These are phyloP conservation scores for Thereva nobilitata DNA, from an alignment of 2,888 invertebrate genomes.

Conservation along the genomic window DNA sequence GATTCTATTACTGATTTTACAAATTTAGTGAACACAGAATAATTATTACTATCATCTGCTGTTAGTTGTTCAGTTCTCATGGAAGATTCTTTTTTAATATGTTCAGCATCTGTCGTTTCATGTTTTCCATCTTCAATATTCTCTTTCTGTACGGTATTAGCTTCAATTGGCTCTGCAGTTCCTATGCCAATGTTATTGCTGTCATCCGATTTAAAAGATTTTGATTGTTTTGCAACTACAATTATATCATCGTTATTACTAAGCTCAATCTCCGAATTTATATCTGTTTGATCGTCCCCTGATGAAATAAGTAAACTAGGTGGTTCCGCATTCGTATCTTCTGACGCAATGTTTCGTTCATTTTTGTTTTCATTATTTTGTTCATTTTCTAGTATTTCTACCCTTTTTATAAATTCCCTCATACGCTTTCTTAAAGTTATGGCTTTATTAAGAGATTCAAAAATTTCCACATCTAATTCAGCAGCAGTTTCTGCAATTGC, in stretches of 20 bases:
- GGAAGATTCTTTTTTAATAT: background rate
- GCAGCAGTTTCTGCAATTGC: background rate
- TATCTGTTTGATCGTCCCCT: slow-evolving; percentile 21
- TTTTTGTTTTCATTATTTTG: background rate
- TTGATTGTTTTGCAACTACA: slow-evolving; percentile 10
- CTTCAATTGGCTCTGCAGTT: slow-evolving; percentile 34
- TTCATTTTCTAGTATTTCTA: too few species aligned
- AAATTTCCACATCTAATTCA: background rate
- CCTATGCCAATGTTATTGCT: slow-evolving; percentile 28
- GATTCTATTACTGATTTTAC: slow-evolving; percentile 64
- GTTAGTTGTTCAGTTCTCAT: background rate
- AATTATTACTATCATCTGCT: slow-evolving; percentile 36
- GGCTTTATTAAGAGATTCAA: background rate
- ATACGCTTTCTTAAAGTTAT: too few species aligned
- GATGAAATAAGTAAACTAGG: background rate
- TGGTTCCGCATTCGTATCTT: background rate
- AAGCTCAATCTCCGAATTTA: background rate
- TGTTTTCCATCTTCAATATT: slow-evolving; percentile 1
- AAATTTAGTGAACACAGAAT: slow-evolving; percentile 61
- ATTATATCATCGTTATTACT: slow-evolving; percentile 23
- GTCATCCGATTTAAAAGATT: background rate
- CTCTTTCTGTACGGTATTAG: background rate
- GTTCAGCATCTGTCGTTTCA: slow-evolving; percentile 21
- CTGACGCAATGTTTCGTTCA: background rate
- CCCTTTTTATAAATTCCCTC: too few species aligned